Base-by-base conservation (phyloP, 2,797 vertebrate species). In the Fringilla coelebs region DNA sequence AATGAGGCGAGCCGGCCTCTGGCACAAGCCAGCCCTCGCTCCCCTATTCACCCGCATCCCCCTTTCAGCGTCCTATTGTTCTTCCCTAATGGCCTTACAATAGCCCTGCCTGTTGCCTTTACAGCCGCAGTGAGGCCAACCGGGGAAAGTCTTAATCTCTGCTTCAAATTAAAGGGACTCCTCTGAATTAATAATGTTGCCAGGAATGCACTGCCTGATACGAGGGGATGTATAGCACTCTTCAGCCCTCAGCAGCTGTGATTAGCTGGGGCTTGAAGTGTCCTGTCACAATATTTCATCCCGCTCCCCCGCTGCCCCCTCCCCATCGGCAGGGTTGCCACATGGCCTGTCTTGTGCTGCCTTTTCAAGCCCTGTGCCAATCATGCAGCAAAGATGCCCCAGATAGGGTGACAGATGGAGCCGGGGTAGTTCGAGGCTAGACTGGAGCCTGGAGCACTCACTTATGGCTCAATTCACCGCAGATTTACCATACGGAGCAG, bases 11-110 rank as follows among this genome's bases (percentile, higher is more conserved):
- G 78, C 90, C 91, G 54, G 85, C 96, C 96, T 95, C 97, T 97
- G 98, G 98, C 98, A 98, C 98, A 98, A 97, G 97, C 97, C 96
- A 89, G 95, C 96, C 96, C 95, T 97, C 97, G 75, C 96, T 96
- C 96, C 96, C 96, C 97, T 96, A 97, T 98, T 98, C 97, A 97
- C 79, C 75, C 63, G 77, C 97, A 94, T 96, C 96, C 97, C 94
- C 95, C 97, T 98, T 98, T 97, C 97, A 97, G 97, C 65, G 84
- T 91, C 89, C 93, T 91, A 98, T 98, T 98, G 98, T 98, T 97
- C 96, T 96, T 87, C 76, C 77, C 97, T 98, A 98, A 98, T 98
- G 97, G 98, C 90, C 96, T 96, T 96, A 98, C 97, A 98, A 97
- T 95, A 84, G 79, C 90, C 88, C 94, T 98, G 98, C 98, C 97